A percentile compares a stretch with the other conserved stretches of the same genome.
These are phyloP conservation scores for Scotopteryx bipunctaria DNA, from an alignment of 2,888 invertebrate species.

Conservation along the genomic window DNA sequence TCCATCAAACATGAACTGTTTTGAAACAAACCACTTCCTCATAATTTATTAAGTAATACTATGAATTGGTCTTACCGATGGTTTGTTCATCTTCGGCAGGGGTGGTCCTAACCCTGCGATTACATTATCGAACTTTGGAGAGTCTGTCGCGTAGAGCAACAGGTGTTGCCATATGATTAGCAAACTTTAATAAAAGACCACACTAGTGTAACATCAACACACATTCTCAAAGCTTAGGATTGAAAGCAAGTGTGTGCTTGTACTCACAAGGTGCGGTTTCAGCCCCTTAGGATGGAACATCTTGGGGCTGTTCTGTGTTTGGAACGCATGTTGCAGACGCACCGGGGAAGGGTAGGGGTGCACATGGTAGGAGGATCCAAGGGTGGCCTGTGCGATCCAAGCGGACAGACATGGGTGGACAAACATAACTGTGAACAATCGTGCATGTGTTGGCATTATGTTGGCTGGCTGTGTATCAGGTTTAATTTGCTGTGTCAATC, in stretches of 20 bases:
- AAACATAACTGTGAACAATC: conserved; percentile 73
- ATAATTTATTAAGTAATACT: no score
- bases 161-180: no score
- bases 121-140: no score
- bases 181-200: no score
- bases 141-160: no score
- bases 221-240: background rate
- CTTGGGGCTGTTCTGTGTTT: conserved; percentile 79
- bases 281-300: conserved; percentile 85
- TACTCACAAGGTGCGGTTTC: conserved; percentile 82
- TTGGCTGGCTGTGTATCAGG: background rate
- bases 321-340: conserved; percentile 86
- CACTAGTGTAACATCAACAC: no score
- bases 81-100: no score
- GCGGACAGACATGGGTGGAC: conserved; percentile 76
- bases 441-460: conserved; percentile 42
- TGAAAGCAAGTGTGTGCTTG: conserved; percentile 16
- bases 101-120: no score
- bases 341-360: conserved; percentile 86
- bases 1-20: no score
- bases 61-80: no score
- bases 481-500: no score
- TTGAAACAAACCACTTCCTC: no score
- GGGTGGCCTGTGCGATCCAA: conserved; percentile 75
- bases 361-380: conserved; percentile 89